Conservation (phyloP, 2,113 vertebrate genomes). For the Furnarius figulus region DNA sequence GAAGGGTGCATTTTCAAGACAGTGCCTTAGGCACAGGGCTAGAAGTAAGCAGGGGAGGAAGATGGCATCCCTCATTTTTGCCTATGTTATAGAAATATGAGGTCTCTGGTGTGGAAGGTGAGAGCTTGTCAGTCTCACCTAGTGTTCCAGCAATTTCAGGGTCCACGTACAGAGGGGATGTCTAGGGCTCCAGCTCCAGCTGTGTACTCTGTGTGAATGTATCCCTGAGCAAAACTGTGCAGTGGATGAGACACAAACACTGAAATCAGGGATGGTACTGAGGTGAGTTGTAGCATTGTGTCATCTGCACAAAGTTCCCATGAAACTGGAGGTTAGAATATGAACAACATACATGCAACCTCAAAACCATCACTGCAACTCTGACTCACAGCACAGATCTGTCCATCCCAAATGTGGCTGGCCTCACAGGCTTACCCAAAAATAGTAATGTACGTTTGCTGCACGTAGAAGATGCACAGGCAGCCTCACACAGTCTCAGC, state of each 20-base stretch:
- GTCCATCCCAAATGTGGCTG: background rate
- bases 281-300: background rate
- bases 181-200: background rate
- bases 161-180: background rate
- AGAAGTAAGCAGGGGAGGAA: background rate
- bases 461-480: fast-evolving
- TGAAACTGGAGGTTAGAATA: background rate
- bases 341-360: too few relatives aligned
- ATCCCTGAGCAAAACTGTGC: background rate
- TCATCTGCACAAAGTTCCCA: background rate
- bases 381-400: background rate
- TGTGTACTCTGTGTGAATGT: background rate
- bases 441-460: fast-evolving
- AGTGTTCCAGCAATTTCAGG: background rate
- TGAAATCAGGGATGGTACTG: background rate
- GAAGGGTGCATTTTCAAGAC: background rate
- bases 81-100: background rate
- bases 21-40: background rate
- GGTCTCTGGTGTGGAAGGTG: background rate
- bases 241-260: background rate
- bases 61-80: background rate
- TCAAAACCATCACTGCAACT: background rate
- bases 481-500: background rate
- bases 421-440: background rate
- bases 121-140: background rate